Percentiles rank a stretch among this genome's conserved stretches.
Evolutionary conservation across 2,797 vertebrate species (phyloP).

Genomic region (Chlorospingus semifuscus): DNA sequence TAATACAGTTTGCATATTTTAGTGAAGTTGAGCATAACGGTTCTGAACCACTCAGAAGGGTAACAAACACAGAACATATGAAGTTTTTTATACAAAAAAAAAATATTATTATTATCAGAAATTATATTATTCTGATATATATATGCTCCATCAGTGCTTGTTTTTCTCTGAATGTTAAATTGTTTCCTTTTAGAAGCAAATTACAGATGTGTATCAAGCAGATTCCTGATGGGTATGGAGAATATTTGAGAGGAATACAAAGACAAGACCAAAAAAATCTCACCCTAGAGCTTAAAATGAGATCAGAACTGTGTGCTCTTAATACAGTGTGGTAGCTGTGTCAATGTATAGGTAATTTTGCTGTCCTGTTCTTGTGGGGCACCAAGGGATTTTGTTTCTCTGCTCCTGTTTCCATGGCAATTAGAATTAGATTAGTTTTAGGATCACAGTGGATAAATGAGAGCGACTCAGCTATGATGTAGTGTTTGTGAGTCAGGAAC

Average conservation of each 20-base stretch:
- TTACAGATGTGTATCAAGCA: background rate
- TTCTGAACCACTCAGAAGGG: background rate
- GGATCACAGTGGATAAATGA: slow-evolving; percentile 61
- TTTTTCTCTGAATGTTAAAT: background rate
- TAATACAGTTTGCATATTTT: background rate
- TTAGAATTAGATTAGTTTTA: slow-evolving; percentile 77
- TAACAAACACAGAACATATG: background rate
- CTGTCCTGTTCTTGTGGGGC: slow-evolving; percentile 71
- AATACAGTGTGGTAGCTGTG: slow-evolving; percentile 38
- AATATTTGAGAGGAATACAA: background rate
- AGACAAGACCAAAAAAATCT: background rate
- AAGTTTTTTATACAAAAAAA: background rate
- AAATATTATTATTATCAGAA: no score
- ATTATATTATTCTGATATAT: background rate
- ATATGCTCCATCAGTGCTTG: background rate
- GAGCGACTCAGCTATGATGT: background rate
- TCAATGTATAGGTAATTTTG: slow-evolving; percentile 52
- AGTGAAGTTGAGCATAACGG: background rate
- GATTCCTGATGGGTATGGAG: background rate
- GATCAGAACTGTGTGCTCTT: background rate
- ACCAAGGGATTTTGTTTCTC: slow-evolving; percentile 80
- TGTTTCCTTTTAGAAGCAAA: background rate
- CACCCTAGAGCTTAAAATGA: slow-evolving; percentile 32
- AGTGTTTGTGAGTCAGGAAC: slow-evolving; percentile 26
- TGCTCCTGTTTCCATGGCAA: slow-evolving; percentile 88